These are phyloP conservation scores for Aspidoscelis tigris DNA, from an alignment of 2,113 vertebrate genomes.

Conservation along the genomic window DNA sequence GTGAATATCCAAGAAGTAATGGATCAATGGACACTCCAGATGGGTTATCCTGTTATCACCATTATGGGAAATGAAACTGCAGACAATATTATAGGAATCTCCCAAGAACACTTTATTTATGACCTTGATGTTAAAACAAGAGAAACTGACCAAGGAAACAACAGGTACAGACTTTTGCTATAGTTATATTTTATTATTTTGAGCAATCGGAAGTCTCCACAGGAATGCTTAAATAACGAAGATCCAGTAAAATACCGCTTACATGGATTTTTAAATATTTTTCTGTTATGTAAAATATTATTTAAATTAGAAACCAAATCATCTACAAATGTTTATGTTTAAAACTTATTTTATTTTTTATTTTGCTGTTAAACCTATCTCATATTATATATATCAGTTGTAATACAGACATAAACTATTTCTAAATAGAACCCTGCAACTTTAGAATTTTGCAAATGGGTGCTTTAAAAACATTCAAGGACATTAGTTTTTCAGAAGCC, in stretches of 20 bases:
- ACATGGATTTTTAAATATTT: background rate
- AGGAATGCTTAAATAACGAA: constrained; percentile 25
- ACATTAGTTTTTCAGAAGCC: no score
- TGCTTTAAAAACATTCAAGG: no score
- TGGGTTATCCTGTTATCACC: constrained; percentile 96
- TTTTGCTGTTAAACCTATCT: background rate
- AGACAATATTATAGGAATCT: constrained; percentile 83
- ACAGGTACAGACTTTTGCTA: constrained; percentile 79
- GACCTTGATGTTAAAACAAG: constrained; percentile 81
- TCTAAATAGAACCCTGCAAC: background rate
- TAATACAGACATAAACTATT: constrained; percentile 1
- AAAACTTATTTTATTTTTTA: background rate
- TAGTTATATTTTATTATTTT: constrained; percentile 29
- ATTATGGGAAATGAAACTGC: constrained; percentile 89
- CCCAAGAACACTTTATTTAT: constrained; percentile 94
- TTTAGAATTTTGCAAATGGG: background rate
- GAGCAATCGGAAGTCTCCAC: background rate
- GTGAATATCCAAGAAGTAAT: constrained; percentile 94
- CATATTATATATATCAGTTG: background rate
- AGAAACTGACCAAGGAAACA: constrained; percentile 76
- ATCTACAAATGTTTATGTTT: background rate
- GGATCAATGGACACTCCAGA: constrained; percentile 98
- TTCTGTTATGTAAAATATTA: background rate
- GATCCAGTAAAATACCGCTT: background rate
- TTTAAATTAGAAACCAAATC: background rate